Conservation (phyloP, 1,140 invertebrate species). For the Lordiphosa collinella region DNA sequence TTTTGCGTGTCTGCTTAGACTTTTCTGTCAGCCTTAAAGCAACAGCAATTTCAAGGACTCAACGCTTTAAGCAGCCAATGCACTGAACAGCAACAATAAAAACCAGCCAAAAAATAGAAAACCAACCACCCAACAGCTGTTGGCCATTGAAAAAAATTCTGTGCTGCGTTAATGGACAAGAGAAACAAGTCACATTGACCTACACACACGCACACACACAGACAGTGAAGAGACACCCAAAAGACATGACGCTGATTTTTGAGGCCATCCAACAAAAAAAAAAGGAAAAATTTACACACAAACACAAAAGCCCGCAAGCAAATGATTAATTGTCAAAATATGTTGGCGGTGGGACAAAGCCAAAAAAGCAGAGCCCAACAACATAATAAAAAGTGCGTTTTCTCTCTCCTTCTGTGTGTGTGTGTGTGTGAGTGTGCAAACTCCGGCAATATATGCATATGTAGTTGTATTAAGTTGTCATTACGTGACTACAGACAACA, state of each 20-base stretch:
- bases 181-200: slow-evolving; percentile 63
- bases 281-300: slow-evolving; percentile 5
- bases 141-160: slow-evolving; percentile 30
- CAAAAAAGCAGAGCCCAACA: slow-evolving; percentile 35
- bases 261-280: neutral
- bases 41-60: slow-evolving; percentile 2
- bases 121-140: slow-evolving; percentile 34
- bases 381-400: slow-evolving; percentile 71
- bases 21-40: neutral
- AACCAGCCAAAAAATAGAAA: slow-evolving; percentile 17
- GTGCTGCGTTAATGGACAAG: slow-evolving; percentile 50
- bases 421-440: slow-evolving; percentile 33
- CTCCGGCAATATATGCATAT: slow-evolving; percentile 54
- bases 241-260: slow-evolving; percentile 47
- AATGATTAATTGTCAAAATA: slow-evolving; percentile 79
- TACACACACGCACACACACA: slow-evolving; percentile 47
- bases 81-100: slow-evolving; percentile 29
- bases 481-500: slow-evolving; percentile 78
- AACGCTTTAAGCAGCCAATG: slow-evolving; percentile 33
- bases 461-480: slow-evolving; percentile 79
- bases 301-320: slow-evolving; percentile 28
- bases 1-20: slow-evolving; percentile 7
- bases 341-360: slow-evolving; percentile 46
- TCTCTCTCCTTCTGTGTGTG: slow-evolving; percentile 16
- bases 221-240: slow-evolving; percentile 22